These are phyloP conservation scores for Parapsyche elsis DNA, from an alignment of 1,140 invertebrate genomes.

Conservation along the genomic window DNA sequence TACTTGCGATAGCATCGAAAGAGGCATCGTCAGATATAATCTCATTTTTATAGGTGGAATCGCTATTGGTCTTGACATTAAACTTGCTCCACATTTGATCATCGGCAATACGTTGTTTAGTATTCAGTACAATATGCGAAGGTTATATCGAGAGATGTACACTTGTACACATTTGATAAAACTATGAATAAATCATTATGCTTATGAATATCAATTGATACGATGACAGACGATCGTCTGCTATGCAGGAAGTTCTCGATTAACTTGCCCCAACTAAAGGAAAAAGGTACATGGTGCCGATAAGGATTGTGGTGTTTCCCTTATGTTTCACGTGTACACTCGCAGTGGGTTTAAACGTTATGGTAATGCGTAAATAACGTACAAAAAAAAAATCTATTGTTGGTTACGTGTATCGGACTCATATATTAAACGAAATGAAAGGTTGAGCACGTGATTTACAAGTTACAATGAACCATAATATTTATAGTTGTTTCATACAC, in stretches of 20 bases:
- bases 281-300: neutral
- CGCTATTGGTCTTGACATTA: no score
- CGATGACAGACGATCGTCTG: neutral
- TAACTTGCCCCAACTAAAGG: neutral
- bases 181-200: no score
- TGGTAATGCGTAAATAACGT: slow-evolving; percentile 10
- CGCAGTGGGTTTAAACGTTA: neutral
- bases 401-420: slow-evolving; percentile 20
- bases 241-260: neutral
- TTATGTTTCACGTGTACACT: neutral
- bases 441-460: slow-evolving; percentile 33
- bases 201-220: no score
- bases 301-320: no score
- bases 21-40: no score
- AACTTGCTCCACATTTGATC: no score
- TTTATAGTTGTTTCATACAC: slow-evolving; percentile 35
- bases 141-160: no score
- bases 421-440: slow-evolving; percentile 34
- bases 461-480: slow-evolving; percentile 26
- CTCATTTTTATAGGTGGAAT: no score
- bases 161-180: no score
- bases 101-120: no score
- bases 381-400: slow-evolving; percentile 36
- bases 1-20: no score
- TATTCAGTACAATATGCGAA: no score